These are phyloP conservation scores for Pycnomerus fuliginosus DNA, from an alignment of 2,888 invertebrate species.

Conservation along the genomic window DNA sequence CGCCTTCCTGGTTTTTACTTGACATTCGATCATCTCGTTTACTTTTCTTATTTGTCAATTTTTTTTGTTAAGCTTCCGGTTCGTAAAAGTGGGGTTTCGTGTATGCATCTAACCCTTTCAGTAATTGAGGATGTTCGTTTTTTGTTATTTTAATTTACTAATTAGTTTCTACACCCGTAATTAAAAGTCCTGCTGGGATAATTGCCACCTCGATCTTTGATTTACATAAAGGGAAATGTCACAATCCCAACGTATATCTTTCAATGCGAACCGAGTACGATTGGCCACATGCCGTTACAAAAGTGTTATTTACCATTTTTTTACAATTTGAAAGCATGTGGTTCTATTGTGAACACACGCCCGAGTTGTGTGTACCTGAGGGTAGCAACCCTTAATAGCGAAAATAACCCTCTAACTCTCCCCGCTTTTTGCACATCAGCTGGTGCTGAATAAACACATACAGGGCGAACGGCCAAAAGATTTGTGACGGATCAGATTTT, in stretches of 20 bases:
- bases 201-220: conserved; percentile 5
- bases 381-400: conserved; percentile 43
- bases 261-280: conserved; percentile 24
- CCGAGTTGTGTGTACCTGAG: conserved; percentile 40
- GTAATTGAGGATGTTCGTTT: conserved; percentile 2
- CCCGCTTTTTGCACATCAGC: conserved; percentile 25
- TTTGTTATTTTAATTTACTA: conserved; percentile 11
- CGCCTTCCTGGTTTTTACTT: conserved; percentile 36
- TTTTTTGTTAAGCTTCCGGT: conserved; percentile 36
- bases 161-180: conserved; percentile 7
- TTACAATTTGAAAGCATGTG: conserved; percentile 45
- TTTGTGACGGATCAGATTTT: conserved; percentile 31
- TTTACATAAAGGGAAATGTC: conserved; percentile 1
- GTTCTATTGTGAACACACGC: conserved; percentile 43
- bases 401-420: conserved; percentile 39
- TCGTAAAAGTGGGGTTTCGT: conserved; percentile 14
- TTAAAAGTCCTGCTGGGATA: conserved; percentile 10
- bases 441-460: conserved; percentile 40
- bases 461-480: conserved; percentile 24
- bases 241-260: too few relatives aligned
- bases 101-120: too few relatives aligned
- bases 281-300: conserved; percentile 47
- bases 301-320: conserved; percentile 48
- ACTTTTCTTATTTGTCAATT: conserved; percentile 41
- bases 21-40: conserved; percentile 43